Evolutionary conservation across 92 coral and sea anemone species (phyloP), one percentile per base, ranked within the genome.

Genomic region (Diadumene lineata): DNA sequence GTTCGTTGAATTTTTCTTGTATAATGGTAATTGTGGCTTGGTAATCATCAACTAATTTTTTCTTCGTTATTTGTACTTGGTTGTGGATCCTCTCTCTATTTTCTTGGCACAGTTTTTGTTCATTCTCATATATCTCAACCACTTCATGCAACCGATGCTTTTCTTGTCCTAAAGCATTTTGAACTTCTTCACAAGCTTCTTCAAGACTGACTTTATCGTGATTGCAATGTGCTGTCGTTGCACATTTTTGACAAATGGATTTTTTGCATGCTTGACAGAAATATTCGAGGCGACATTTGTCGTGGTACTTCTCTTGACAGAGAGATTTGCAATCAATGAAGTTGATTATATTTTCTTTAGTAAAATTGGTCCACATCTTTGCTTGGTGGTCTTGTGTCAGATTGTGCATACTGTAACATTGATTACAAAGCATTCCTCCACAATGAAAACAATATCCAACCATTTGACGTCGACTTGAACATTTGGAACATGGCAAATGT

Each of bases 381-480:
- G 58, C 58, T 21, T 53, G 19, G 58, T 53, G 58, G 58, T 2
- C 19, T 2, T 53, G 4, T 53, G 2, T 53, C 58, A n/a, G n/a
- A n/a, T n/a, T 53, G 24, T 69, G 74, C 43, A 62, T 62, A 18
- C 17, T 69, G 24, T 26, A 0, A 27, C 74, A 69, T 2, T 48
- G 61, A 27, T 11, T 31, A 50, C 74, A 69, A 44, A 69, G 44
- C 43, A 69, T 27, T 30, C 74, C 74, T 23, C 18, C 34, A 69
- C 74, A 69, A 23, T 69, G 74, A 2, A 32, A 56, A 50, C 74
- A 69, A 48, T 48, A 69, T 24, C 60, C 74, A 3, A 48, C 74
- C 24, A 69, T 11, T 9, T 6, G 22, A 8, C 6, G 13, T 1
- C 43, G 43, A 28, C 28, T 15, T 46, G 43, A 55, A 19, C 74